Base-by-base conservation (phyloP, 37 sponge, comb jelly and placozoan genomes). In the Aphrocallistes beatrix region DNA sequence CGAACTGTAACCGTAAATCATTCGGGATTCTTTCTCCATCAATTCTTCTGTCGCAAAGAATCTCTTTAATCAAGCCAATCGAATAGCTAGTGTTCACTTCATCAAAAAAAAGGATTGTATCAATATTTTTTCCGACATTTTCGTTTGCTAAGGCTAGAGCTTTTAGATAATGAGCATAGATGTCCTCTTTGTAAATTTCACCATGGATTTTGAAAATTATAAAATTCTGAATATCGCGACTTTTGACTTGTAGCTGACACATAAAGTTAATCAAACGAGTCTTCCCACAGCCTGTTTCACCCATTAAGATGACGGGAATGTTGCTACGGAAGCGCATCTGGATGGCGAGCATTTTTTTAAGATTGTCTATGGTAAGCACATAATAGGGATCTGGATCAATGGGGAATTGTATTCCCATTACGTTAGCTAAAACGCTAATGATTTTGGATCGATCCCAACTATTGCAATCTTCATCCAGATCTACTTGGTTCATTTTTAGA, bases 251-350 rank as follows among this genome's bases (percentile, higher is more conserved):
- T 23, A 95, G 91, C 37, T 90, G 75, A 86, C 95, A 95, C 95
- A 95, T 95, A 89, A 89, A 95, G 10, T 91, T 81, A 23, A 95
- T 91, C 21, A 95, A 86, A 37, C 95, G 84, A 0, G 98, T 97
- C 83, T 97, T 97, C 9, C 98, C 98, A 90, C 98, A 97, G 13
- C 98, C 98, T 32, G 98, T 97, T 42, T 97, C 98, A 23, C 98
- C 98, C 98, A 97, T 97, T 16, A 97, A 89, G 9, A 97, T 91
- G 1, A 97, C 98, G 34, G 97, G 97, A 48, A 96, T 94, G 83
- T 87, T 87, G 84, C 91, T 90, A 40, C 94, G 91, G 48, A 89
- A 81, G 23, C 90, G 49, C 87, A 87, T 89, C 3, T 87, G 87
- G 37, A 30, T 47, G 34, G 51, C 50, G 1, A 6, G 39, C 37